Conservation (phyloP, 2,113 vertebrate species). For the Indicator maculatus region DNA sequence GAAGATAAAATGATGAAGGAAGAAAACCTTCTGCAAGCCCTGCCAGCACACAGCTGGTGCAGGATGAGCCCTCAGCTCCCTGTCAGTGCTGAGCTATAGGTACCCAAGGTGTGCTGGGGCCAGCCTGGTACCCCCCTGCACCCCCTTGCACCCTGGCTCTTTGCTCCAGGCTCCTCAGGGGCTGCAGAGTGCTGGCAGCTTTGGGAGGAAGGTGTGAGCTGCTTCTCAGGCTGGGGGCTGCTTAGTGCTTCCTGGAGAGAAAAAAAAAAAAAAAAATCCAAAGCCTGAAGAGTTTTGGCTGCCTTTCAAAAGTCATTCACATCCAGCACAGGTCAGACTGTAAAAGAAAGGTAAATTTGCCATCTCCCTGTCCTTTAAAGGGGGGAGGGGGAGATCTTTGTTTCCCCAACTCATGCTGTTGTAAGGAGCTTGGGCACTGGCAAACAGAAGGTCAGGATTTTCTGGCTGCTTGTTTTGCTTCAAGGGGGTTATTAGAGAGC, state of each 20-base stretch:
- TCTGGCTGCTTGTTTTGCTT: background rate
- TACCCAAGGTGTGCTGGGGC: background rate
- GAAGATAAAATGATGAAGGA: accelerated
- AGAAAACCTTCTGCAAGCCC: background rate
- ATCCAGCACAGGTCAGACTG: background rate
- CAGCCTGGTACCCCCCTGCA: background rate
- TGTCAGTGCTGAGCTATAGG: background rate
- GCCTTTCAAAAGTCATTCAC: background rate
- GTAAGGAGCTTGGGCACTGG: background rate
- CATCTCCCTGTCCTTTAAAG: background rate
- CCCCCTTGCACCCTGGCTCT: background rate
- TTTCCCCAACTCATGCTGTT: background rate
- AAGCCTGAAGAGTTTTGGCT: background rate
- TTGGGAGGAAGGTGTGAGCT: background rate
- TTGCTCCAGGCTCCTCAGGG: background rate
- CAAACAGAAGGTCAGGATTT: background rate
- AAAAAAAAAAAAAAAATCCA: background rate
- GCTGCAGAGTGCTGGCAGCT: background rate
- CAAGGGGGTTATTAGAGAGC: background rate
- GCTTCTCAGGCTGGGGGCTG: background rate
- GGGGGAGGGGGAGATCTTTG: background rate
- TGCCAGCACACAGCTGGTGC: accelerated
- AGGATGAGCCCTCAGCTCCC: background rate
- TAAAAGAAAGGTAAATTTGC: background rate
- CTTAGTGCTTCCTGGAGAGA: background rate